Evolutionary conservation across 2,113 vertebrate species (phyloP).

Genomic region (Mobula hypostoma): DNA sequence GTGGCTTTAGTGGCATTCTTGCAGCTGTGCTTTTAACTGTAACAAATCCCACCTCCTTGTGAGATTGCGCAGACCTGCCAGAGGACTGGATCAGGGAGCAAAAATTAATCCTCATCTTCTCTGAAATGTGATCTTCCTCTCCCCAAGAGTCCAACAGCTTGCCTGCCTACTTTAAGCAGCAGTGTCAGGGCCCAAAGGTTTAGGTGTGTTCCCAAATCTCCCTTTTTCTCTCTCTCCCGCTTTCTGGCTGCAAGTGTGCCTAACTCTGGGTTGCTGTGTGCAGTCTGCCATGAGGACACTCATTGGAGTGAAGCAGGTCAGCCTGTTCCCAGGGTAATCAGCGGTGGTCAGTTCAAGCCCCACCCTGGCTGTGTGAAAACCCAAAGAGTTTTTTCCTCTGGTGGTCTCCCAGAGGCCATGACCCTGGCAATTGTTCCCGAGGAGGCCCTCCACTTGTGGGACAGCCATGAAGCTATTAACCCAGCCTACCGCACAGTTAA

Average conservation of each 20-base stretch:
- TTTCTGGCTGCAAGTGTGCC: constrained; percentile 40
- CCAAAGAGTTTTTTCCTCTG: not conserved
- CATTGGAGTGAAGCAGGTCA: constrained; percentile 58
- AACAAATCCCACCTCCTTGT: constrained; percentile 8
- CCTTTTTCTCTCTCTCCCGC: not conserved
- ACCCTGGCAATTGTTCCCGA: constrained; percentile 29
- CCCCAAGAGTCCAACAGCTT: not conserved
- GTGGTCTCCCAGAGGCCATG: constrained; percentile 30
- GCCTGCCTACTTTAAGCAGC: constrained; percentile 1
- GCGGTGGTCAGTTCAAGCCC: constrained; percentile 57
- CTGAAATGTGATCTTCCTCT: not conserved
- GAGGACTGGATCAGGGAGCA: not conserved
- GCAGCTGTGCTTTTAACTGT: not conserved
- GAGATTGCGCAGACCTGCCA: not conserved
- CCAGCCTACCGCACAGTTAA: constrained; percentile 23
- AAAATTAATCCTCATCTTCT: constrained; percentile 23
- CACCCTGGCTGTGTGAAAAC: constrained; percentile 48
- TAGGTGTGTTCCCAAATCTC: not conserved
- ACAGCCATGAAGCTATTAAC: constrained; percentile 5
- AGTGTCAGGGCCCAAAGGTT: not conserved
- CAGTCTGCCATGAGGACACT: constrained; percentile 50
- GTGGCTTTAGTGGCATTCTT: not conserved
- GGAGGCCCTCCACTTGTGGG: not conserved
- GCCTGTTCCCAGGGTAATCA: constrained; percentile 62
- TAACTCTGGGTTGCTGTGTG: constrained; percentile 50